Evolutionary conservation across 2,888 invertebrate species (phyloP), one percentile per base, ranked within the genome.

Genomic region (Pseudeuparius sepicola): DNA sequence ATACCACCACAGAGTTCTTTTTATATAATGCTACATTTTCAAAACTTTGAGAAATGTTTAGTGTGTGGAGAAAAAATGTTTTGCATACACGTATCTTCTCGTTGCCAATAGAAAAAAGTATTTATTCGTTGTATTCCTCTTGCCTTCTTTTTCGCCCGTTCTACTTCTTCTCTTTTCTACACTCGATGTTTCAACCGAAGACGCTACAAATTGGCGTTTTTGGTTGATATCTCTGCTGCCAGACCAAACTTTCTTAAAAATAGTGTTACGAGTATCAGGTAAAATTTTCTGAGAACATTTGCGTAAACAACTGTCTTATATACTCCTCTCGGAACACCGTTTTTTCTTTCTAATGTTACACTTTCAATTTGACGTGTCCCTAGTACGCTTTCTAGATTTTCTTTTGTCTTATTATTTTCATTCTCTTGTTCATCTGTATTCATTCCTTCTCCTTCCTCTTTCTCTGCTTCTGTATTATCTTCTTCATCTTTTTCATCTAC

Each of bases 231-330:
- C 33, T 13, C 16, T 12, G 26, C 20, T 14, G 18, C 11, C 25
- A 26, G 32, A 32, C 32, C 32, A 32, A 32, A 32, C 24, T 32
- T n/a, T n/a, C n/a, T n/a, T n/a, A n/a, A n/a, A n/a, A n/a, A n/a
- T n/a, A n/a, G n/a, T n/a, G n/a, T n/a, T n/a, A n/a, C n/a, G n/a
- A n/a, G n/a, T n/a, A n/a, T n/a, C n/a, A n/a, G n/a, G n/a, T n/a
- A n/a, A n/a, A 27, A 27, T 12, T 27, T 27, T 27, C 27, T 27
- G 27, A 27, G 11, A 27, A 27, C 27, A 27, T 27, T 27, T 27
- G 6, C 27, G 10, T 27, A 11, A 9, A 27, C 27, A 27, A 4
- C 12, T 27, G 5, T 27, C 13, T 10, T 27, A n/a, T n/a, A n/a
- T n/a, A n/a, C n/a, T n/a, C n/a, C n/a, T n/a, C n/a, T n/a, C n/a